Conservation (phyloP, 1,140 invertebrate genomes). For the Varroa destructor region DNA sequence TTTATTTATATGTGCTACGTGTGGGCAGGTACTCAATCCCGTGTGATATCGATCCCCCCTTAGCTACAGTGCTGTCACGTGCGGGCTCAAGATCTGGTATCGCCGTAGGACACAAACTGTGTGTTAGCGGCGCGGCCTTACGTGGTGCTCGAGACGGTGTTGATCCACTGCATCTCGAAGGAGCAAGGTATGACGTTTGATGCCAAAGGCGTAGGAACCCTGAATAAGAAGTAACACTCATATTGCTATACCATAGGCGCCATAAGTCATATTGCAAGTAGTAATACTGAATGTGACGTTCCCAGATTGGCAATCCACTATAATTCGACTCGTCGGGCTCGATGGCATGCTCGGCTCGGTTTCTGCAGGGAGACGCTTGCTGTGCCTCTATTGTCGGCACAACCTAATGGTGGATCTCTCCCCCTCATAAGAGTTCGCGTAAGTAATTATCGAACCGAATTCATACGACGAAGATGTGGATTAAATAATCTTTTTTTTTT, state of each 20-base stretch:
- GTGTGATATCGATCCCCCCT: conserved; percentile 1
- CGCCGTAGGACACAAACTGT: background rate
- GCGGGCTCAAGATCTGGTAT: background rate
- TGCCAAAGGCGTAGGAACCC: no score
- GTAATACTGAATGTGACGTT: background rate
- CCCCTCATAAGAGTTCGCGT: background rate
- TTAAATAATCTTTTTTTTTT: no score
- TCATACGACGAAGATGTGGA: no score
- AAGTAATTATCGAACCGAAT: background rate
- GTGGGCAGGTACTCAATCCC: conserved; percentile 12
- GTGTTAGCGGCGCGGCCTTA: conserved; percentile 5
- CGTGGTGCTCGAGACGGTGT: conserved; percentile 2
- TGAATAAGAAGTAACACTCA: no score
- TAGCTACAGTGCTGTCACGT: background rate
- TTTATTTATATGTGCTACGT: no score
- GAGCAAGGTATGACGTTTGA: background rate
- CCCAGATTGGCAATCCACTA: background rate
- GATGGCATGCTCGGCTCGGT: background rate
- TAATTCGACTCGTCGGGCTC: conserved; percentile 15
- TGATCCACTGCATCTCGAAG: background rate
- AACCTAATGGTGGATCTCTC: conserved; percentile 6
- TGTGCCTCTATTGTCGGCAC: background rate
- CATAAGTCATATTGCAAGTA: no score
- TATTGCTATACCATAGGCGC: no score
- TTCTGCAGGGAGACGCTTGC: background rate